A percentile compares a stretch with the other conserved stretches of the same genome.
Evolutionary conservation across 2,888 invertebrate species (phyloP).

Genomic region (Aphidius colemani): DNA sequence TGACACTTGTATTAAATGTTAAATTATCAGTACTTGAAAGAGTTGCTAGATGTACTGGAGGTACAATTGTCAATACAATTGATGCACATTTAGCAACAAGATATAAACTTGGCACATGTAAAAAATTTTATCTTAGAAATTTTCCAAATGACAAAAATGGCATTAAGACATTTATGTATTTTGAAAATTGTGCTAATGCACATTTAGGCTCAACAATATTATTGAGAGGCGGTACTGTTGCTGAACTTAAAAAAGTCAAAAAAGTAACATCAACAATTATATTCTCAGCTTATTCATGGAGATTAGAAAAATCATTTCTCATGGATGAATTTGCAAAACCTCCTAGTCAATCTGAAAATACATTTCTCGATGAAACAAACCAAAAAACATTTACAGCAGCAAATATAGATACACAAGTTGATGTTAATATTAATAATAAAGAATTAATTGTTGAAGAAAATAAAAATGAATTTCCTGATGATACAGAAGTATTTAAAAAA

Average conservation of each 20-base stretch:
- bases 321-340: slow-evolving; percentile 85
- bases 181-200: slow-evolving; percentile 86
- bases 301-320: slow-evolving; percentile 87
- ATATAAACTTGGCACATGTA: slow-evolving; percentile 83
- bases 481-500: slow-evolving; percentile 40
- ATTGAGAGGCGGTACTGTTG: slow-evolving; percentile 74
- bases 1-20: slow-evolving; percentile 88
- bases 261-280: slow-evolving; percentile 81
- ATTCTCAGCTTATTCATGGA: slow-evolving; percentile 87
- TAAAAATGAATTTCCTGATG: slow-evolving; percentile 29
- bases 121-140: slow-evolving; percentile 75
- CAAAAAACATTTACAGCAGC: not conserved
- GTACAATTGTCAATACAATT: slow-evolving; percentile 83
- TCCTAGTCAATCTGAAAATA: slow-evolving; percentile 64
- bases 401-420: not conserved
- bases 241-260: slow-evolving; percentile 81
- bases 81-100: slow-evolving; percentile 80
- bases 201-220: slow-evolving; percentile 87
- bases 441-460: not conserved
- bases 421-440: slow-evolving; percentile 28
- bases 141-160: slow-evolving; percentile 62
- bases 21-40: slow-evolving; percentile 81
- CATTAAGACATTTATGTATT: slow-evolving; percentile 87
- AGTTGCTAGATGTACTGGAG: slow-evolving; percentile 77
- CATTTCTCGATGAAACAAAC: slow-evolving; percentile 57